A percentile compares a stretch with the other conserved stretches of the same genome.
Evolutionary conservation across 2,797 vertebrate species (phyloP).

Genomic region (Macropodus opercularis): DNA sequence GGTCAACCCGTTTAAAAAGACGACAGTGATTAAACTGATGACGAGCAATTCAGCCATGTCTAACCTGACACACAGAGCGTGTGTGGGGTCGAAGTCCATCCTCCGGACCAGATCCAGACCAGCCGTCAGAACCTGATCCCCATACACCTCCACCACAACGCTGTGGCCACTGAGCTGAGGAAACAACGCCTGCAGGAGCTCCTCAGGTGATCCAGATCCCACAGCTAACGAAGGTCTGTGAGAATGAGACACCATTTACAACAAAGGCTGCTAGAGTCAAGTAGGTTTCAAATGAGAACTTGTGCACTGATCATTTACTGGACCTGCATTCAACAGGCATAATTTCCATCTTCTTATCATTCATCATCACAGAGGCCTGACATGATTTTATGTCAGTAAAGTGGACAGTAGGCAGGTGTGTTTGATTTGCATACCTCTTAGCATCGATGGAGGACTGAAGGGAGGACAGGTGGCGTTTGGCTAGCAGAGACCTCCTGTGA

Average conservation of each 20-base stretch:
- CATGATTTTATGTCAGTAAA: too few relatives aligned
- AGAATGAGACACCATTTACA: not conserved
- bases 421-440: conserved; percentile 68
- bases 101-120: conserved; percentile 85
- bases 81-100: conserved; percentile 83
- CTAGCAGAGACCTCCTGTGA: conserved; percentile 62
- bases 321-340: too few relatives aligned
- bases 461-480: conserved; percentile 64
- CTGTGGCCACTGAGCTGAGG: conserved; percentile 7
- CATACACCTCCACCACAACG: conserved; percentile 57
- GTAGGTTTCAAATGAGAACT: too few relatives aligned
- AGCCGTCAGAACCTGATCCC: conserved; percentile 81
- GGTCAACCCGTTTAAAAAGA: not conserved
- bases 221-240: conserved; percentile 15
- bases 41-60: fast-evolving
- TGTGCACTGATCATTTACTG: not conserved
- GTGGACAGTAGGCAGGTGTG: not conserved
- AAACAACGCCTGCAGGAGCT: conserved; percentile 67
- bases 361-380: too few relatives aligned
- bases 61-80: conserved; percentile 82
- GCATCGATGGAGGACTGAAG: conserved; percentile 55
- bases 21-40: not conserved
- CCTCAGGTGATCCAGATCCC: conserved; percentile 30
- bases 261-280: too few relatives aligned
- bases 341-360: too few relatives aligned